Conservation (phyloP, 2,797 vertebrate genomes). For the Sebastes nivosus region DNA sequence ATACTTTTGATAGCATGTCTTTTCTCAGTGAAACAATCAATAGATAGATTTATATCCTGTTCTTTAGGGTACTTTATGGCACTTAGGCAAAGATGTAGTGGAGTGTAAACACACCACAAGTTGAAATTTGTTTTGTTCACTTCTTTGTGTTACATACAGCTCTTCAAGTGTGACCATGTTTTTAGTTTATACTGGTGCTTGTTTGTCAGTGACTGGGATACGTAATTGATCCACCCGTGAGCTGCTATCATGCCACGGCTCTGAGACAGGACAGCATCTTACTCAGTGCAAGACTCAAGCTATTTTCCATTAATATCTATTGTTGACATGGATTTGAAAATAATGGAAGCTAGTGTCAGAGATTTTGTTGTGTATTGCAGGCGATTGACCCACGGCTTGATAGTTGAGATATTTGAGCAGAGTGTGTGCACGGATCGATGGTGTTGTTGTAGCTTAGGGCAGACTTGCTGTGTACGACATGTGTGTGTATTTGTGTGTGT, state of each 20-base stretch:
- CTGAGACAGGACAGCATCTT: background rate
- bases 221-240: background rate
- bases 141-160: background rate
- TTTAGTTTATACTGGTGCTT: background rate
- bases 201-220: slow-evolving; percentile 1
- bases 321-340: slow-evolving; percentile 46
- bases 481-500: background rate
- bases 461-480: slow-evolving; percentile 3
- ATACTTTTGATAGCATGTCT: slow-evolving; percentile 50
- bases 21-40: slow-evolving; percentile 48
- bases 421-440: slow-evolving; percentile 35
- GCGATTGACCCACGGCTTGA: slow-evolving; percentile 52
- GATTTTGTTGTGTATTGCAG: slow-evolving; percentile 31
- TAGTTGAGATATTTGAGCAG: slow-evolving; percentile 41
- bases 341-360: slow-evolving; percentile 21
- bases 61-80: slow-evolving; percentile 17
- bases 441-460: slow-evolving; percentile 30
- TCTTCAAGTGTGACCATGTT: background rate
- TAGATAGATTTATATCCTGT: slow-evolving; percentile 51
- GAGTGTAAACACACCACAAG: background rate
- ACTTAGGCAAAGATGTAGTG: background rate
- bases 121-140: background rate
- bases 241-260: background rate
- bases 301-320: slow-evolving; percentile 13
- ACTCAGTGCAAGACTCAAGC: background rate